Evolutionary conservation across 1,140 invertebrate species (phyloP).

Genomic region (Tetramorium simillimum): DNA sequence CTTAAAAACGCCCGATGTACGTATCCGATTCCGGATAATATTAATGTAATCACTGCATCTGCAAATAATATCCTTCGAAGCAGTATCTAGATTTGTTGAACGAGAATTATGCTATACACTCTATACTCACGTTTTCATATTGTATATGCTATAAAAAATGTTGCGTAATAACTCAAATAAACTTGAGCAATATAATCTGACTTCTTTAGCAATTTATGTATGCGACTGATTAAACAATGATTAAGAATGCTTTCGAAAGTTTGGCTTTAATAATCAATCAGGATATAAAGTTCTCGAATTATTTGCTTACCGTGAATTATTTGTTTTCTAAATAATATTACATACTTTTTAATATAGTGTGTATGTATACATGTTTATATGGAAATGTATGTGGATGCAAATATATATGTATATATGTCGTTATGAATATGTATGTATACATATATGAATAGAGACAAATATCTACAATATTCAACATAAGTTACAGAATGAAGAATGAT

Average conservation of each 20-base stretch:
- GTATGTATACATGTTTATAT: slow-evolving; percentile 27
- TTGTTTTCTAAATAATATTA: slow-evolving; percentile 41
- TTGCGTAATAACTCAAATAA: slow-evolving; percentile 37
- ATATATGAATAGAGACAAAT: slow-evolving; percentile 63
- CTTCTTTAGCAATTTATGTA: not conserved
- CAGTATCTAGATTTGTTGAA: slow-evolving; percentile 45
- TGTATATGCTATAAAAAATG: not conserved
- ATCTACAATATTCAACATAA: slow-evolving; percentile 73
- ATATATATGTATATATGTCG: slow-evolving; percentile 27
- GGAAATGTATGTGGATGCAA: slow-evolving; percentile 8
- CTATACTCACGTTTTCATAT: not conserved
- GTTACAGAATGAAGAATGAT: slow-evolving; percentile 55
- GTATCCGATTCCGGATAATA: slow-evolving; percentile 3
- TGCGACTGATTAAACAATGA: not conserved
- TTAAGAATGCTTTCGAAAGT: slow-evolving; percentile 11
- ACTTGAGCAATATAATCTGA: slow-evolving; percentile 49
- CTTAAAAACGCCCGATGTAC: not conserved
- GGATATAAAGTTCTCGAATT: slow-evolving; percentile 5
- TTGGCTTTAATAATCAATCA: not conserved
- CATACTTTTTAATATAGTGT: slow-evolving; percentile 33
- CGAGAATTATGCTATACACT: slow-evolving; percentile 16
- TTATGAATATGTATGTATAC: slow-evolving; percentile 24
- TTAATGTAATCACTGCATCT: not conserved
- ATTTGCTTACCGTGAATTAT: slow-evolving; percentile 13
- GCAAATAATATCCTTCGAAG: slow-evolving; percentile 43